Evolutionary conservation across 2,113 vertebrate species (phyloP).

Genomic region (Corydoras maculifer): DNA sequence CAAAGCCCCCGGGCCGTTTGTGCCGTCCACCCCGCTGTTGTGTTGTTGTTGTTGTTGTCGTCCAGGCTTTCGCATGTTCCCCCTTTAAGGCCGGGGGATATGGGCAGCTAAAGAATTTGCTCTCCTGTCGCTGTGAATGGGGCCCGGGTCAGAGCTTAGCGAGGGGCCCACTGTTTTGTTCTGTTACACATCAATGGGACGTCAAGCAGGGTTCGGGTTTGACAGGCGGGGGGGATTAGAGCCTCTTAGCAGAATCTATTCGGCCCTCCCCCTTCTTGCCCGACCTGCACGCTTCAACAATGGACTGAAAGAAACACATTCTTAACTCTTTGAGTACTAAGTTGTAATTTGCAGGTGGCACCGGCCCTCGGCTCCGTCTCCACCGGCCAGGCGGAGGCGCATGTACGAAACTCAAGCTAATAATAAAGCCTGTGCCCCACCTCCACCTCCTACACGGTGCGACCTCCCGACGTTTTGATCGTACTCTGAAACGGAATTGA

Average conservation of each 20-base stretch:
- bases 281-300: constrained; percentile 63
- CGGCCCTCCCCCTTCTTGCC: constrained; percentile 64
- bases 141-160: constrained; percentile 73
- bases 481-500: too few species aligned
- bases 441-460: too few species aligned
- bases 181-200: constrained; percentile 76
- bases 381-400: too few species aligned
- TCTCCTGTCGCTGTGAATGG: constrained; percentile 52
- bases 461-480: too few species aligned
- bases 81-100: constrained; percentile 42
- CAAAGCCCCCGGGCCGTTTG: constrained; percentile 20
- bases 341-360: constrained; percentile 72
- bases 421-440: too few species aligned
- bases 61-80: constrained; percentile 34
- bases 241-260: constrained; percentile 72
- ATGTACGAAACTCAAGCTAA: not conserved
- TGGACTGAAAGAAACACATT: constrained; percentile 69
- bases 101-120: constrained; percentile 50
- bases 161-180: constrained; percentile 85
- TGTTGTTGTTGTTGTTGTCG: constrained; percentile 24
- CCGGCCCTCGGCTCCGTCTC: constrained; percentile 30
- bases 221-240: constrained; percentile 72
- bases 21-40: constrained; percentile 29
- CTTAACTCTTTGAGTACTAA: constrained; percentile 47
- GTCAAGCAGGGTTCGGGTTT: constrained; percentile 72